Percentiles rank a stretch among this genome's conserved stretches.
These are phyloP conservation scores for Tragelaphus strepsiceros DNA, from an alignment of 2,113 vertebrate species.

Conservation along the genomic window DNA sequence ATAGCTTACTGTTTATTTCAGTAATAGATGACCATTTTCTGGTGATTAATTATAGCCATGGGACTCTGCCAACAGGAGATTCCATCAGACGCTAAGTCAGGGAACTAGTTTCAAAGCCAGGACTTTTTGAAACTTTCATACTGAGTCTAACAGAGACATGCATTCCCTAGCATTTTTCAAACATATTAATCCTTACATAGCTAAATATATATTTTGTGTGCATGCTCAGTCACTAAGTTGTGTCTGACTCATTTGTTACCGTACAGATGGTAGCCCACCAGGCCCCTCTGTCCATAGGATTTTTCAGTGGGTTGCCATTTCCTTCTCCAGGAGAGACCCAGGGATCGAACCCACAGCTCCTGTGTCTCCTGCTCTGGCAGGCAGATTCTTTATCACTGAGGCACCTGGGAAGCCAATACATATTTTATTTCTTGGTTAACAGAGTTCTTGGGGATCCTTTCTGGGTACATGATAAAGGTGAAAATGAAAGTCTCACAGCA, in stretches of 20 bases:
- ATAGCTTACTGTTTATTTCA: neutral
- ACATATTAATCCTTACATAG: neutral
- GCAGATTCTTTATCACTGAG: neutral
- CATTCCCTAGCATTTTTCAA: neutral
- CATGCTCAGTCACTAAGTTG: neutral
- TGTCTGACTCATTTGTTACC: neutral
- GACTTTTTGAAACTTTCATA: neutral
- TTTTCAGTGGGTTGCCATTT: neutral
- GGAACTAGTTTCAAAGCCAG: neutral
- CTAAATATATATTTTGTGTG: neutral
- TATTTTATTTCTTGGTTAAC: neutral
- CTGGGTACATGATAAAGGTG: neutral
- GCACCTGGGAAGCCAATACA: neutral
- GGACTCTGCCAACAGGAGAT: neutral
- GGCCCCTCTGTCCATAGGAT: neutral
- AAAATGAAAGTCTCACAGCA: neutral
- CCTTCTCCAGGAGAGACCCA: neutral
- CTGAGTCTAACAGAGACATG: neutral
- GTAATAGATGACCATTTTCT: neutral
- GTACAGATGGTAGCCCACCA: neutral
- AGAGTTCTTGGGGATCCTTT: neutral
- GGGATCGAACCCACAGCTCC: neutral
- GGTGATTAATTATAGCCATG: neutral
- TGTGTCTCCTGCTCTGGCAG: neutral
- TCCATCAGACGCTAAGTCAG: neutral